These are phyloP conservation scores for Doris montereyensis DNA, from an alignment of 2,888 invertebrate genomes.

Conservation along the genomic window DNA sequence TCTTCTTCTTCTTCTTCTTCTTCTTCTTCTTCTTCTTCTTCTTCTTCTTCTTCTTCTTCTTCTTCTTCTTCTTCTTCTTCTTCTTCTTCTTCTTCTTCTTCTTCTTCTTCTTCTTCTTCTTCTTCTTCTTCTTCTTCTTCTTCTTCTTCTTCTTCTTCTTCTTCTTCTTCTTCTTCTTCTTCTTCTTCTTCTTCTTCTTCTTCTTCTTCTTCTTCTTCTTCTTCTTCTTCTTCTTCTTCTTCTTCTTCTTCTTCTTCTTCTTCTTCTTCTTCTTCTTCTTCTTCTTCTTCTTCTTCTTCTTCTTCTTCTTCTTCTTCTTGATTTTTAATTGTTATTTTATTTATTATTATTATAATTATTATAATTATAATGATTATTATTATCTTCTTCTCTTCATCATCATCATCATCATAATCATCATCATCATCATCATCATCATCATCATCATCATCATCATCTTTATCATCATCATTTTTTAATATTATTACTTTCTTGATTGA, in stretches of 20 bases:
- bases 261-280: neutral
- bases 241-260: neutral
- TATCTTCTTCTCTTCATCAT: neutral
- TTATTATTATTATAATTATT: neutral
- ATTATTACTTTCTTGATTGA: too few species aligned
- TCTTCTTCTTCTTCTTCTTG: neutral
- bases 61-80: constrained; percentile 12
- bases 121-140: neutral
- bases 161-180: neutral
- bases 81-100: constrained; percentile 3
- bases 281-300: neutral
- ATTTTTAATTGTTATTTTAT: neutral
- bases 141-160: neutral
- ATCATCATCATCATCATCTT: constrained; percentile 16
- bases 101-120: constrained; percentile 11
- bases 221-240: constrained; percentile 3
- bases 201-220: neutral
- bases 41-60: constrained; percentile 4
- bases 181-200: neutral
- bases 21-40: constrained; percentile 12
- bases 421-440: constrained; percentile 20
- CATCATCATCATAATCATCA: constrained; percentile 1
- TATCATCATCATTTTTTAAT: constrained; percentile 11
- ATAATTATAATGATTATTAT: neutral
- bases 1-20: constrained; percentile 9